Percentiles rank a stretch among this genome's conserved stretches.
phyloP scores from a whole-genome alignment of 2,113 vertebrate genomes.

The Polyodon spathula region DNA sequence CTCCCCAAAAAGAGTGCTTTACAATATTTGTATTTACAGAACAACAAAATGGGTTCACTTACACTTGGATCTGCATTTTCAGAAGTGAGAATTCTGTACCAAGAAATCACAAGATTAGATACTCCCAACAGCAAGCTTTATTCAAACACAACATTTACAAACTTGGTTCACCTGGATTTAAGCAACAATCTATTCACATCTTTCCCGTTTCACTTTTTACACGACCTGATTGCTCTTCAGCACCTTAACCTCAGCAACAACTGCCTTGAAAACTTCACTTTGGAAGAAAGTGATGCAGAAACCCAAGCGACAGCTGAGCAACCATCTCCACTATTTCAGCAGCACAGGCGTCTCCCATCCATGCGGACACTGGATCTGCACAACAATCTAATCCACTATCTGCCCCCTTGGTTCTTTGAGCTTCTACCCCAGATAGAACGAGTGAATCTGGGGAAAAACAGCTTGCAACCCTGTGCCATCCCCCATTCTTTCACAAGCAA shows the following conservation, averaged over 20 bases:
- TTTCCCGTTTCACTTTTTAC: slow-evolving; percentile 52
- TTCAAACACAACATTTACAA: slow-evolving; percentile 28
- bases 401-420: slow-evolving; percentile 49
- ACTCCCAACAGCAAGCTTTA: slow-evolving; percentile 21
- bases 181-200: slow-evolving; percentile 57
- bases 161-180: slow-evolving; percentile 53
- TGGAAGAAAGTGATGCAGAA: too few relatives aligned
- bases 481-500: neutral
- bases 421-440: slow-evolving; percentile 50
- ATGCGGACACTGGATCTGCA: slow-evolving; percentile 51
- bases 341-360: slow-evolving; percentile 28
- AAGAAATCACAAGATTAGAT: slow-evolving; percentile 31
- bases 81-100: slow-evolving; percentile 35
- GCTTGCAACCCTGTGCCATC: slow-evolving; percentile 43
- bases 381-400: slow-evolving; percentile 38
- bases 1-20: slow-evolving; percentile 47
- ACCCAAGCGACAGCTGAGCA: slow-evolving; percentile 20
- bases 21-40: slow-evolving; percentile 61
- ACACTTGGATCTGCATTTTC: slow-evolving; percentile 31
- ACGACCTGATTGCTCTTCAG: slow-evolving; percentile 45
- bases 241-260: slow-evolving; percentile 58
- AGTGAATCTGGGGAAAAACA: slow-evolving; percentile 53
- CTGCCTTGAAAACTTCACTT: slow-evolving; percentile 49
- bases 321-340: slow-evolving; percentile 18
- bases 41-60: slow-evolving; percentile 50